These are phyloP conservation scores for Phymatocera aterrima DNA, from an alignment of 2,888 invertebrate genomes.

Conservation along the genomic window DNA sequence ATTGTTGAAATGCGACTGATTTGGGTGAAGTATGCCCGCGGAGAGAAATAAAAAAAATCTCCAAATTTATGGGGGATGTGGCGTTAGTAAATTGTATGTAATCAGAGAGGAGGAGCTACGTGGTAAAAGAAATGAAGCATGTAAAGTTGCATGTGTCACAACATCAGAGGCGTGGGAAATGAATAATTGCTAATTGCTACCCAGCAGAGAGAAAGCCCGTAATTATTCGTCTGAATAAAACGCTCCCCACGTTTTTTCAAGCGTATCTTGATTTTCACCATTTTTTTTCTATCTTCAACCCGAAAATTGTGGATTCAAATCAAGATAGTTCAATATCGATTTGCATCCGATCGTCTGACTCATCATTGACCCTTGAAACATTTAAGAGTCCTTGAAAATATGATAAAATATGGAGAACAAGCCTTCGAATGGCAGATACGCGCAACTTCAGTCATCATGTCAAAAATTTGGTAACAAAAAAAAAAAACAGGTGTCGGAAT, in stretches of 20 bases:
- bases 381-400: no score
- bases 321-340: no score
- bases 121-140: constrained; percentile 11
- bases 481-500: no score
- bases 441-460: no score
- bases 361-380: no score
- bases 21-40: neutral
- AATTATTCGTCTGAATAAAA: constrained; percentile 14
- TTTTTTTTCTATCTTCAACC: neutral
- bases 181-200: constrained; percentile 28
- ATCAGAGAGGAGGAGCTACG: neutral
- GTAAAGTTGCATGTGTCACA: constrained; percentile 6
- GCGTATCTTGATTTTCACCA: neutral
- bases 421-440: no score
- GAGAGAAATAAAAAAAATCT: neutral
- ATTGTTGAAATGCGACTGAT: neutral
- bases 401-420: no score
- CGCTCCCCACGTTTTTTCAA: neutral
- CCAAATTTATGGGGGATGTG: neutral
- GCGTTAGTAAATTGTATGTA: neutral
- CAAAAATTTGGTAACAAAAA: no score
- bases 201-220: neutral
- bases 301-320: no score
- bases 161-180: constrained; percentile 24
- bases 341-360: no score